Percentiles rank a stretch among this genome's conserved stretches.
Conservation (phyloP, 2,797 vertebrate genomes). For the Bovichtus variegatus region DNA sequence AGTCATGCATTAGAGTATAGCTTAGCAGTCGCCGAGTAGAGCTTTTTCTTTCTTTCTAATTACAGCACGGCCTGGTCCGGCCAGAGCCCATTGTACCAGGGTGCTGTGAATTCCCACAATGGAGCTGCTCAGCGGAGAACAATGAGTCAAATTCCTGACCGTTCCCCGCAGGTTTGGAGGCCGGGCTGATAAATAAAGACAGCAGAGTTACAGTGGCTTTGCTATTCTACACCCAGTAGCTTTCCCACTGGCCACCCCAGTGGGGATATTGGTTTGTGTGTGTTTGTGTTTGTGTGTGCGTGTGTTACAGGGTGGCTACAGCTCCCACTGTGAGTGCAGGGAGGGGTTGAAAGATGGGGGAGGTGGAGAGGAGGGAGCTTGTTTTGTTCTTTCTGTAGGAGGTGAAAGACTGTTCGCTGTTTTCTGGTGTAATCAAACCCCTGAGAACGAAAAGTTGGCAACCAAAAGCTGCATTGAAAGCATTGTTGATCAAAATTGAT, state of each 20-base stretch:
- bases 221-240: slow-evolving; percentile 78
- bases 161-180: slow-evolving; percentile 81
- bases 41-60: slow-evolving; percentile 82
- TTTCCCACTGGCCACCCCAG: slow-evolving; percentile 76
- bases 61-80: slow-evolving; percentile 74
- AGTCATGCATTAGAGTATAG: slow-evolving; percentile 82
- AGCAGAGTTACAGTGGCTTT: slow-evolving; percentile 80
- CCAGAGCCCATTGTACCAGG: slow-evolving; percentile 78
- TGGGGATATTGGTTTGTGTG: slow-evolving; percentile 65
- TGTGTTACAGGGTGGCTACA: slow-evolving; percentile 58
- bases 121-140: slow-evolving; percentile 80
- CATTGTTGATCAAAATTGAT: slow-evolving; percentile 46
- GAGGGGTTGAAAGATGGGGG: slow-evolving; percentile 67
- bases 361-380: slow-evolving; percentile 50
- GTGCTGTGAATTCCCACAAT: slow-evolving; percentile 84
- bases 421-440: slow-evolving; percentile 81
- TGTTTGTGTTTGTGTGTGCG: slow-evolving; percentile 42
- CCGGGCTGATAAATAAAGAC: slow-evolving; percentile 73
- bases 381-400: slow-evolving; percentile 63
- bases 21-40: slow-evolving; percentile 70
- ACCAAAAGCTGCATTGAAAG: slow-evolving; percentile 31
- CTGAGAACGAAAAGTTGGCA: slow-evolving; percentile 77
- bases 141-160: slow-evolving; percentile 84
- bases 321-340: slow-evolving; percentile 70
- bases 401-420: slow-evolving; percentile 64